Base-by-base conservation (phyloP, 2,113 vertebrate genomes). In the Castor canadensis region DNA sequence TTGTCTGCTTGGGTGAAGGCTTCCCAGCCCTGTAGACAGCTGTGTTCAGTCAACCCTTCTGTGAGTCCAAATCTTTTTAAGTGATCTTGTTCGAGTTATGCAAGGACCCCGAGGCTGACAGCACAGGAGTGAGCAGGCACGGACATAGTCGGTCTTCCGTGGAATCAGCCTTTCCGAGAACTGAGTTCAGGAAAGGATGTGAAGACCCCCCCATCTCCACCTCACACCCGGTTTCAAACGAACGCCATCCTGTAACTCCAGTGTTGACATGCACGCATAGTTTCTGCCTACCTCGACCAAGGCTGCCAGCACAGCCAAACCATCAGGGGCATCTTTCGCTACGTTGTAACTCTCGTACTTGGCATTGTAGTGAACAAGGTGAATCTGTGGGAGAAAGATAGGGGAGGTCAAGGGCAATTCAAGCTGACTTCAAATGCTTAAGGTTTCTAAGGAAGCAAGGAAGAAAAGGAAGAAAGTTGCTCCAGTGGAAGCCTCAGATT, bases 331-430 rank as follows among this genome's bases (percentile, higher is more conserved):
- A 67, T 98, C 97, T 92, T 96, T 98, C 90, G 99, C 99, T 24
- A 98, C 97, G 0, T 98, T 96, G 19, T 99, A 99, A 97, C 98
- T 99, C 0, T 75, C 64, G 95, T 99, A 99, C 90, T 98, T 98
- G 17, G 99, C 98, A 89, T 99, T 99, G 98, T 99, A 99, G 97
- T 99, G 99, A 93, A 99, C 99, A 0, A 99, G 91, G 66, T 99
- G 99, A 67, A 99, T 98, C 99, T 99, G 98, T 15, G 91, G 60
- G 96, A 91, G 94, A 58, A 97, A 91, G 79, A 0, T 2, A 19
- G 19, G 22, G 0, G 38, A 38, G n/a, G 52, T 79, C 58, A 45
- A 20, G 47, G 40, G 66, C 9, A 8, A 35, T 32, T 54, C 24
- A 0, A 0, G 8, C 0, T 40, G 49, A 52, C 30, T 12, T 71